Evolutionary conservation across 2,888 invertebrate species (phyloP), one percentile per base, ranked within the genome.

Genomic region (Agonopterix heracliana): DNA sequence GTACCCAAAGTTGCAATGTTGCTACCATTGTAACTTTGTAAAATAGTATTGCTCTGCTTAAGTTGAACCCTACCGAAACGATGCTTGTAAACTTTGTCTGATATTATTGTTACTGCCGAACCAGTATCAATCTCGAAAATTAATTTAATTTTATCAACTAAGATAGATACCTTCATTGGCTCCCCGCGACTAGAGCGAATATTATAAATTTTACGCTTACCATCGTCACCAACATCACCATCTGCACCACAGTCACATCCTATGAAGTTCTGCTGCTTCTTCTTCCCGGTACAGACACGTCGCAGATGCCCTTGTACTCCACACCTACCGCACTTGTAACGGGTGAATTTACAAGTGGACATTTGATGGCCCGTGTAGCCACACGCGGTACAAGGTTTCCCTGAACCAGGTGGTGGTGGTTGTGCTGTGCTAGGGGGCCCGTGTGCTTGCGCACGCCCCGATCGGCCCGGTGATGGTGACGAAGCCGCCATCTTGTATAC

Each of bases 21-120:
- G 34, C 44, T 44, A 12, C 48, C 48, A 40, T 44, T 48, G 13
- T 48, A 48, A 9, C 34, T 34, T 13, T 41, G 44, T 41, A 44
- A 44, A 40, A 44, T 36, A 3, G 36, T 26, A 9, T 41, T n/a
- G 26, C 34, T 47, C 5, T 26, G 41, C 13, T 34, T 34, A 34
- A 47, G 34, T 14, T 47, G 8, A 5, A 41, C 5, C 3, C 9
- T 11, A 4, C 40, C 34, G n/a, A 41, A 47, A 36, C 41, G 13
- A 5, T 11, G n/a, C 1, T 34, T 13, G 14, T 41, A 47, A 12
- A 47, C 34, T 47, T 47, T 47, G 3, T 47, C 41, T 11, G 47
- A 13, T 41, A 47, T 41, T 41, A 47, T 12, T 3, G 41, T 47
- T 9, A 41, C 41, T 3, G 34, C 41, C 4, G 47, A 47, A 12